Evolutionary conservation across 2,113 vertebrate genomes (phyloP).

Genomic region (Acrocephalus kingi): DNA sequence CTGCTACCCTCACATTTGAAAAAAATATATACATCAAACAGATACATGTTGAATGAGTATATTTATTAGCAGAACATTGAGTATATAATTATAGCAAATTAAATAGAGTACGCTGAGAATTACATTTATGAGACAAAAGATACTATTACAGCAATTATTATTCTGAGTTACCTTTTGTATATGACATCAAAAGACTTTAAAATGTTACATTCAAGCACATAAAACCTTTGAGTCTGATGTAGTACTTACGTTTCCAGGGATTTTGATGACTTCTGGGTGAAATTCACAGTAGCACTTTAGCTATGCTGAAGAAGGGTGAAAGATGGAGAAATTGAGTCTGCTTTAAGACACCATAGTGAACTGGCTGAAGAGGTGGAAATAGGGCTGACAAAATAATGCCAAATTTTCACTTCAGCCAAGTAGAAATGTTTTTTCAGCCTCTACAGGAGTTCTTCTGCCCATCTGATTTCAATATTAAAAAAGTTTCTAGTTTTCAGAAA

Average conservation of each 20-base stretch:
- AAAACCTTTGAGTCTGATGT: background rate
- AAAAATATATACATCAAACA: background rate
- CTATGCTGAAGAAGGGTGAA: background rate
- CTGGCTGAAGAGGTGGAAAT: background rate
- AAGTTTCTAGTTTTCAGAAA: background rate
- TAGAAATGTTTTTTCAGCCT: background rate
- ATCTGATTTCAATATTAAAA: background rate
- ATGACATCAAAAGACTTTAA: background rate
- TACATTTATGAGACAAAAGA: conserved; percentile 18
- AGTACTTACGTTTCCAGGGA: background rate
- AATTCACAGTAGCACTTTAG: background rate
- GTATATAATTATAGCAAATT: conserved; percentile 15
- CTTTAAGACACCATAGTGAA: background rate
- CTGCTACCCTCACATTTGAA: background rate
- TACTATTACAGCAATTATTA: background rate
- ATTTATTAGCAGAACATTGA: background rate
- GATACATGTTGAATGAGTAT: background rate
- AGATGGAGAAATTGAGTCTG: background rate
- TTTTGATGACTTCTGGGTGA: background rate
- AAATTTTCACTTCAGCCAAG: background rate
- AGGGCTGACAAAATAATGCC: background rate
- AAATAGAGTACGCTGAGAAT: background rate
- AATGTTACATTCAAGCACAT: background rate
- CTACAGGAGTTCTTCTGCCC: background rate
- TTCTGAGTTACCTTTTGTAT: background rate